phyloP scores from a whole-genome alignment of 2,888 invertebrate genomes.

The Melieria picta region DNA sequence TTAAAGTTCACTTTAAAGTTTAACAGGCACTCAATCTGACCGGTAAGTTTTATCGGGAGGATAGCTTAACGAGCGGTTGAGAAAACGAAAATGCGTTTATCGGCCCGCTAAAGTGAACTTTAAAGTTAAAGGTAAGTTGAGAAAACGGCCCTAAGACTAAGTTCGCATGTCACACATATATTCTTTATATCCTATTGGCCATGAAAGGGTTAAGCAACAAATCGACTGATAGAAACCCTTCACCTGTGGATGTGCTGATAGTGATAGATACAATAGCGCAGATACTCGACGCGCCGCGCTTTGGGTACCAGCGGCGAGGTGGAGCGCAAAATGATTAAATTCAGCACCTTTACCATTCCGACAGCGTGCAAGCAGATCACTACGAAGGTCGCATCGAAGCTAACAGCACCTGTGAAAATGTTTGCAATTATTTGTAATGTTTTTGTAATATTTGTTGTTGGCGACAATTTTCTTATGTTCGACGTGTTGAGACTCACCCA shows the following conservation, averaged over 20 bases:
- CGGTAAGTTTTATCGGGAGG: no score
- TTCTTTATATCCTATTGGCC: no score
- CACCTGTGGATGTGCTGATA: constrained; percentile 53
- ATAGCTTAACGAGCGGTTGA: no score
- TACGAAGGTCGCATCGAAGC: constrained; percentile 58
- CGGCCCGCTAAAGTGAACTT: no score
- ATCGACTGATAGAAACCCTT: background rate
- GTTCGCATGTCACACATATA: no score
- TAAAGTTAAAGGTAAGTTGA: no score
- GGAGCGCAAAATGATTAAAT: constrained; percentile 40
- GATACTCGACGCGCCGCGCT: constrained; percentile 50
- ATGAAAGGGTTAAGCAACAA: no score
- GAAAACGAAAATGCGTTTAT: no score
- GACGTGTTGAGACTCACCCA: constrained; percentile 45
- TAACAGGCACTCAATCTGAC: no score
- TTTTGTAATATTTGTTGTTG: background rate
- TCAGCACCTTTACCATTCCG: constrained; percentile 51
- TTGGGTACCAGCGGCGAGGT: constrained; percentile 53
- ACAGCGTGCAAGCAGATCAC: constrained; percentile 54
- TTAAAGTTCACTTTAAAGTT: no score
- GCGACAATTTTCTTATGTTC: no score
- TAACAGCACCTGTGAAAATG: constrained; percentile 48
- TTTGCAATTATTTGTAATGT: background rate
- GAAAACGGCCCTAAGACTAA: no score
- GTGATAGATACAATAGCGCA: constrained; percentile 54